Base-by-base conservation (phyloP, 2,797 vertebrate genomes). In the Danio jaintianensis region DNA sequence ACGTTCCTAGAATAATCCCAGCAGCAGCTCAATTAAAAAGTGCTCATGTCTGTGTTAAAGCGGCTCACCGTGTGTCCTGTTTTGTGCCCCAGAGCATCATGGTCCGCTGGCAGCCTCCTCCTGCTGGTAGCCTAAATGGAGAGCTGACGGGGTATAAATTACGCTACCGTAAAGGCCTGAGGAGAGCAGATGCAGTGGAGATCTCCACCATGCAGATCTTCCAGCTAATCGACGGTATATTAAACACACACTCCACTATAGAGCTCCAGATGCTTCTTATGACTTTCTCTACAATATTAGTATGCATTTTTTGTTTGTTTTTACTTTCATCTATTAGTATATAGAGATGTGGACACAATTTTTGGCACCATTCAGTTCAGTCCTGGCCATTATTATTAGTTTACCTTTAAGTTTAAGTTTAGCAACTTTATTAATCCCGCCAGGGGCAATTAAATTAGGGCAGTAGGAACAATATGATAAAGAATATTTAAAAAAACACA, bases 21-120 rank as follows among this genome's bases (percentile, higher is more conserved):
- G 16, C 16, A 52, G 48, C 22, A 8, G 72, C 72, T 52, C 59
- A 63, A 75, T 75, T 75, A 75, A 61, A 62, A 75, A 8, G 22
- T 16, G 52, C 52, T 42, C 9, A 56, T 47, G 63, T 36, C 36
- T 13, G 11, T 4, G 40, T 18, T 78, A 12, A 16, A 56, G 38
- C n/a, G 59, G 13, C 70, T 16, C 61, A 20, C 5, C 36, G 6
- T 38, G 3, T 55, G 45, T 64, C 73, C 22, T 61, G 13, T 75
- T 59, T 75, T 84, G 13, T 55, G 22, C 56, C 80, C 36, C 90
- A 99, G 98, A 96, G 96, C 89, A 95, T 99, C 87, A 86, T 96
- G 93, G 93, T 98, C 16, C 96, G 96, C 78, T 99, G 98, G 98
- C 97, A 97, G 88, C 95, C 96, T 0, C 98, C 98, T 0, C 94